A percentile compares a stretch with the other conserved stretches of the same genome.
These are phyloP conservation scores for Pardalotus punctatus DNA, from an alignment of 2,113 vertebrate species.

Conservation along the genomic window DNA sequence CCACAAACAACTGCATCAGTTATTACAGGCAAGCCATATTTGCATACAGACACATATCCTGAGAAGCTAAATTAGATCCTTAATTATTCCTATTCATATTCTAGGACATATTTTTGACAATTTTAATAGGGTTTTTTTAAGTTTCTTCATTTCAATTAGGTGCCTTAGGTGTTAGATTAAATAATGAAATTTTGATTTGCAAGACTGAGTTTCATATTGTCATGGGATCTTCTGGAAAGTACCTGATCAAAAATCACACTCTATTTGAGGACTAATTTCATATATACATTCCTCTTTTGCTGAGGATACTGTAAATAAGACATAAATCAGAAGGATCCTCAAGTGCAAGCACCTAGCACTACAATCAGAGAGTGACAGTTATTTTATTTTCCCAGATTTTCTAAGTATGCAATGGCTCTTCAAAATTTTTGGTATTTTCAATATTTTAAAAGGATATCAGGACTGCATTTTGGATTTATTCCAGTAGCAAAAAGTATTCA, in stretches of 20 bases:
- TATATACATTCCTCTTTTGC: not conserved
- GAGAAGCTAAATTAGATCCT: not conserved
- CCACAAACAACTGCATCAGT: not conserved
- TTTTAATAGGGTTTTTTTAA: not conserved
- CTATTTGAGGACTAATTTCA: not conserved
- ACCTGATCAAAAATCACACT: not conserved
- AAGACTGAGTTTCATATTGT: not conserved
- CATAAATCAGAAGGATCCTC: not conserved
- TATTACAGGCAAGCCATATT: not conserved
- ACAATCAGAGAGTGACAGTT: not conserved
- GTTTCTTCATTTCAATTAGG: not conserved
- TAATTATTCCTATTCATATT: not conserved
- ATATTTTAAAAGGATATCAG: not conserved
- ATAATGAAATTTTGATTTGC: not conserved
- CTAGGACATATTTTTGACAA: not conserved
- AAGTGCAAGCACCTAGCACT: not conserved
- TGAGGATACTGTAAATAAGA: not conserved
- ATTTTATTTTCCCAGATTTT: not conserved
- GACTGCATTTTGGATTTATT: not conserved
- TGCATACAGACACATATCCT: not conserved
- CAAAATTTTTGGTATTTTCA: not conserved
- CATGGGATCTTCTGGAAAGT: not conserved
- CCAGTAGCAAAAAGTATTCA: not conserved
- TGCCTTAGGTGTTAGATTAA: not conserved
- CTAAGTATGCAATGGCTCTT: not conserved